These are phyloP conservation scores for Venturia canescens DNA, from an alignment of 1,140 invertebrate species.

Conservation along the genomic window DNA sequence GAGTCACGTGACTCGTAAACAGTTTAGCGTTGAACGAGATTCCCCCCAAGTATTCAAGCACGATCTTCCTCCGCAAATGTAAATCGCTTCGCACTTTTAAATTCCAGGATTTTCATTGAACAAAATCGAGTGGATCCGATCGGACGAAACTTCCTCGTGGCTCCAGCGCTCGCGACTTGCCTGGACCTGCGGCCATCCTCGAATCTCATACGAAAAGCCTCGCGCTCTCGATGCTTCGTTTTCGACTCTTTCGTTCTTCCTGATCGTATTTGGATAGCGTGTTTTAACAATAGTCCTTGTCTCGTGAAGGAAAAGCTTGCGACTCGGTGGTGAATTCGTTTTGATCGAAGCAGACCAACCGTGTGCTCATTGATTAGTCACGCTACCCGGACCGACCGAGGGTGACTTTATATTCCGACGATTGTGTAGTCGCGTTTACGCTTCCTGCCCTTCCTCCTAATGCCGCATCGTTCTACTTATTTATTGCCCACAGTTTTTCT, in stretches of 20 bases:
- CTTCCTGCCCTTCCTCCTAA: slow-evolving; percentile 1
- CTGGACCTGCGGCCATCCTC: too few relatives aligned
- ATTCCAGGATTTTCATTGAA: too few relatives aligned
- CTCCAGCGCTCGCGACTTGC: neutral
- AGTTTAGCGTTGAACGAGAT: slow-evolving; percentile 58
- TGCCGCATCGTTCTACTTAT: slow-evolving; percentile 29
- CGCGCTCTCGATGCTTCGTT: too few relatives aligned
- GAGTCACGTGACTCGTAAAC: slow-evolving; percentile 70
- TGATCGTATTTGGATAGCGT: too few relatives aligned
- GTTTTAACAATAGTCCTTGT: neutral
- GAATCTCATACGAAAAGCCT: too few relatives aligned
- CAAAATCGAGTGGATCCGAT: too few relatives aligned
- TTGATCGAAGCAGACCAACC: slow-evolving; percentile 68
- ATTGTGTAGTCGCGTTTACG: neutral
- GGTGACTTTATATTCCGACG: slow-evolving; percentile 73
- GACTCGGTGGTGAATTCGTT: slow-evolving; percentile 60
- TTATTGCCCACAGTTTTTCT: slow-evolving; percentile 55
- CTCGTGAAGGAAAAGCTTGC: neutral
- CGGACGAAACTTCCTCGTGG: too few relatives aligned
- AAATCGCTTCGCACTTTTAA: too few relatives aligned
- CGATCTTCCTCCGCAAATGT: too few relatives aligned
- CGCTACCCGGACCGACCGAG: slow-evolving; percentile 71
- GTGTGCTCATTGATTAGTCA: slow-evolving; percentile 76
- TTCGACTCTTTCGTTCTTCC: too few relatives aligned
- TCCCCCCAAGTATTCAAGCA: neutral